Evolutionary conservation across 2,888 invertebrate species (phyloP), one percentile per base, ranked within the genome.

Genomic region (Platycnemis pennipes): DNA sequence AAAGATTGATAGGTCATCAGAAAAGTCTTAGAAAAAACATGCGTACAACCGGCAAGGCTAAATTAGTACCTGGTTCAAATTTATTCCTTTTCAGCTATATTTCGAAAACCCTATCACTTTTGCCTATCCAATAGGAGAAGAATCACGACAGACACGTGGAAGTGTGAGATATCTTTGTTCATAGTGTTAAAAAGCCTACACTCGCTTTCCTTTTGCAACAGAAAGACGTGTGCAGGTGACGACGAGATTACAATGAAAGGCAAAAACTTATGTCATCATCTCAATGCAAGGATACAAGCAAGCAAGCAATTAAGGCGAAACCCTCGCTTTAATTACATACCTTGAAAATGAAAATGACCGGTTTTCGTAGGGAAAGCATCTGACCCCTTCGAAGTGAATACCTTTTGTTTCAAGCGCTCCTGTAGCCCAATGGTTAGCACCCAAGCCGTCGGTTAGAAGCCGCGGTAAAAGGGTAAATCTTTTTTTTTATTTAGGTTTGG

Each of bases 231-330:
- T 37, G 31, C 37, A 77, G 0, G 37, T 37, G 77, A 77, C 37
- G 37, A 8, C 77, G 37, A 37, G 31, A 13, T 37, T 37, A 37
- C 77, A 63, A 63, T 16, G 7, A n/a, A 77, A 8, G 22, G 31
- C 77, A 37, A 77, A 77, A 77, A 77, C 37, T 37, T 37, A 77
- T 22, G 11, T 37, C 11, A 77, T 37, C 77, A 77, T 16, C 31
- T 16, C 77, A 37, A 77, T 77, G 77, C 2, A 77, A 37, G 16
- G 77, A 37, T 37, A 37, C 77, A 37, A 31, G 31, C 77, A 77
- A n/a, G n/a, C n/a, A n/a, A n/a, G 37, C 37, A 77, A 77, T 77
- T 77, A 77, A 77, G 77, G 37, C 77, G 26, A 37, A 77, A 77
- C 77, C 77, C 13, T 37, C 37, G 37, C 77, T 37, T 77, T 77